A percentile compares a stretch with the other conserved stretches of the same genome.
phyloP scores from a whole-genome alignment of 2,113 vertebrate species.

The Urocitellus parryii region DNA sequence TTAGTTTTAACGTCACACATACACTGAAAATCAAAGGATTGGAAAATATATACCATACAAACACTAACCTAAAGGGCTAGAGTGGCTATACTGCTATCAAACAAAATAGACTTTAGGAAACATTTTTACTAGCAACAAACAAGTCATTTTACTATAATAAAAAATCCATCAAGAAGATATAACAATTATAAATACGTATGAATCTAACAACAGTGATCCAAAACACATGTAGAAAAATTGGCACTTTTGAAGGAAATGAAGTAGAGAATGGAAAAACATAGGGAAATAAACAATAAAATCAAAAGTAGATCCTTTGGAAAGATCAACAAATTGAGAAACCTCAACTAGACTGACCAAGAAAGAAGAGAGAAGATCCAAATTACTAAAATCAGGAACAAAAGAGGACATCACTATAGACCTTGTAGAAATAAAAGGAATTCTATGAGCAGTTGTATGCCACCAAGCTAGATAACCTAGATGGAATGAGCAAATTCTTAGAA shows the following conservation, averaged over 20 bases:
- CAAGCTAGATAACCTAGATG: background rate
- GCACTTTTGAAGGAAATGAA: background rate
- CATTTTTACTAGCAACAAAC: background rate
- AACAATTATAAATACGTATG: background rate
- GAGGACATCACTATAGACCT: background rate
- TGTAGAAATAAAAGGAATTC: background rate
- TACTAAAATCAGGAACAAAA: background rate
- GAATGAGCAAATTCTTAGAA: background rate
- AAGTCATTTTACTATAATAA: background rate
- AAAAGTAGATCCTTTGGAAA: background rate
- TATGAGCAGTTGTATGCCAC: background rate
- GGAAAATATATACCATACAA: background rate
- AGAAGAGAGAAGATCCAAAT: background rate
- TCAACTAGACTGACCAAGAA: background rate
- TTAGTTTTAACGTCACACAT: conserved; percentile 18
- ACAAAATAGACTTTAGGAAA: conserved; percentile 8
- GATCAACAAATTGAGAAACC: background rate
- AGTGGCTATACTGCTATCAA: background rate
- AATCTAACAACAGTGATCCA: background rate
- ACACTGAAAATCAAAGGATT: conserved; percentile 20
- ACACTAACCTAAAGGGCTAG: background rate
- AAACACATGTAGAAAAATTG: background rate
- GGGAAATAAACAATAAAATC: background rate
- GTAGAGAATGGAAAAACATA: background rate
- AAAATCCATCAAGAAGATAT: background rate